Evolutionary conservation across 1,140 invertebrate species (phyloP).

Genomic region (Pygmarrhopalites habei): DNA sequence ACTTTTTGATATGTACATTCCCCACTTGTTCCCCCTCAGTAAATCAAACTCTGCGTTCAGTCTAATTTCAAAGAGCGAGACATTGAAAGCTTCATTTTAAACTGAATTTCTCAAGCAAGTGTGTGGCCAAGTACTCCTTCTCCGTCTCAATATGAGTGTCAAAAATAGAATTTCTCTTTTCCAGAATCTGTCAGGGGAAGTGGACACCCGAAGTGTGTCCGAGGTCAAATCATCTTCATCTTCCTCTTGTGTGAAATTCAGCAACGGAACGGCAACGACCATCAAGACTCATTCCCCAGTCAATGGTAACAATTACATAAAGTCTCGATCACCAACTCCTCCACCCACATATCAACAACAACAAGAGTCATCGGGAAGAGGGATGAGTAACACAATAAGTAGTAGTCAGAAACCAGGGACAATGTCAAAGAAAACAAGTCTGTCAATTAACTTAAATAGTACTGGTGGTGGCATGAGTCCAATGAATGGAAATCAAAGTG

Average conservation of each 20-base stretch:
- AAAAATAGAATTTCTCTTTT: conserved; percentile 35
- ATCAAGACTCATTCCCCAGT: not conserved
- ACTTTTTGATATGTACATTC: too few relatives aligned
- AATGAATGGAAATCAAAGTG: not conserved
- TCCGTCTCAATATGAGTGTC: conserved; percentile 31
- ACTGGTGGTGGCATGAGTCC: not conserved
- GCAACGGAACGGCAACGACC: conserved; percentile 1
- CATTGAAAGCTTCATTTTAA: too few relatives aligned
- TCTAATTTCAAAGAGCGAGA: too few relatives aligned
- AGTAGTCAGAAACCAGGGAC: not conserved
- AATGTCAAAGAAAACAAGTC: conserved; percentile 20
- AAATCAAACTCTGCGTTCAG: too few relatives aligned
- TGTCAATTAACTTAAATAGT: conserved; percentile 28
- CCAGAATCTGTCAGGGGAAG: conserved; percentile 18
- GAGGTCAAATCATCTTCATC: conserved; percentile 1
- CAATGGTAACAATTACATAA: not conserved
- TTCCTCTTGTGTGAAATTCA: not conserved
- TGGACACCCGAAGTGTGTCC: not conserved
- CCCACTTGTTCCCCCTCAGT: too few relatives aligned
- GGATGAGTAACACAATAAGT: not conserved
- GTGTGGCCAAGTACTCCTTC: not conserved
- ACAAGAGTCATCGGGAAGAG: not conserved
- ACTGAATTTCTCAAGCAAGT: not conserved
- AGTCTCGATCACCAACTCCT: too few relatives aligned
- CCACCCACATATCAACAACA: not conserved